These are phyloP conservation scores for Machaerirhynchus nigripectus DNA, from an alignment of 2,113 vertebrate genomes.

Conservation along the genomic window DNA sequence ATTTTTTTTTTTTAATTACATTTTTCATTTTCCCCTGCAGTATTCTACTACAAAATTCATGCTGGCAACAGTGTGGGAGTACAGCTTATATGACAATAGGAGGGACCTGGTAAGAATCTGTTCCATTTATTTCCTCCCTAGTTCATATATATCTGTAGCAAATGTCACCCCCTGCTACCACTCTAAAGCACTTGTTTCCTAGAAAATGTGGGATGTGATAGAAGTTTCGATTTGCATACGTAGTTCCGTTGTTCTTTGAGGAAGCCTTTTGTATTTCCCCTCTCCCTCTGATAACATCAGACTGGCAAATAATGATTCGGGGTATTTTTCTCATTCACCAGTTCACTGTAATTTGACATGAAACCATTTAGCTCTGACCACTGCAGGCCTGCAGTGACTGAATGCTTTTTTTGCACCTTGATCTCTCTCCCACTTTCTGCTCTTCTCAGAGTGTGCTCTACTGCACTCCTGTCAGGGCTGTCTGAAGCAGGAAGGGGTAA, in stretches of 20 bases:
- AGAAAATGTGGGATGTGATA: conserved; percentile 10
- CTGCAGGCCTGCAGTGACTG: not conserved
- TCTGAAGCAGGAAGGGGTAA: not conserved
- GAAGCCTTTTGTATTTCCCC: not conserved
- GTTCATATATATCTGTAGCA: not conserved
- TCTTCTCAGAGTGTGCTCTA: not conserved
- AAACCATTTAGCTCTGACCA: not conserved
- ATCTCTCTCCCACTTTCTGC: not conserved
- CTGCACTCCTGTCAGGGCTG: not conserved
- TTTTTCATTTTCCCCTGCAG: not conserved
- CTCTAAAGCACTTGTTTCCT: not conserved
- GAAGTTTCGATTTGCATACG: not conserved
- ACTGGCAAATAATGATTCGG: not conserved
- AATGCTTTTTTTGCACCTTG: not conserved
- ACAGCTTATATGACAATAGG: not conserved
- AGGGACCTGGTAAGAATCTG: not conserved
- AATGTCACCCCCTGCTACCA: not conserved
- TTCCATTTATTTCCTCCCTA: not conserved
- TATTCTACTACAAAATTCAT: not conserved
- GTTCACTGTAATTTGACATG: not conserved
- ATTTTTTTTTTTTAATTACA: not conserved
- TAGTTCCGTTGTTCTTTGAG: not conserved
- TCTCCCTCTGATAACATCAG: not conserved
- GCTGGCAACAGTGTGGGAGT: not conserved
- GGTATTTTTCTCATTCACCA: not conserved